Conservation (phyloP, 2,797 vertebrate genomes). For the Delichon dasypus region DNA sequence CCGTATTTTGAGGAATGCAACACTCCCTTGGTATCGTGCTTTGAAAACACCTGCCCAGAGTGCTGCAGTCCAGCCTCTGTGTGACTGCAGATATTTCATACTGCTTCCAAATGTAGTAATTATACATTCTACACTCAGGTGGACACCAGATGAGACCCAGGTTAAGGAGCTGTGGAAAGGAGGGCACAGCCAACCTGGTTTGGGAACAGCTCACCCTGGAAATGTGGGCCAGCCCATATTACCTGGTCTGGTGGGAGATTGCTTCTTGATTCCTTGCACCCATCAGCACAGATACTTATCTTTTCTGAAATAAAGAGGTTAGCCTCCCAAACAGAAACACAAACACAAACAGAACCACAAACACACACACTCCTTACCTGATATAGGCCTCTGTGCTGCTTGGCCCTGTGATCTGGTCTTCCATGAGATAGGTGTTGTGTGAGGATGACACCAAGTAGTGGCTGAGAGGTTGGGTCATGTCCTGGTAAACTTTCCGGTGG, state of each 20-base stretch:
- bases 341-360: neutral
- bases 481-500: slow-evolving; percentile 87
- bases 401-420: slow-evolving; percentile 92
- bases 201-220: neutral
- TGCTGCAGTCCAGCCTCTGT: neutral
- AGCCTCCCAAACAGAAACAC: neutral
- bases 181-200: neutral
- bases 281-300: neutral
- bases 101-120: neutral
- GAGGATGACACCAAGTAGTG: slow-evolving; percentile 96
- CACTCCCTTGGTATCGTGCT: neutral
- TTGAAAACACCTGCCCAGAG: neutral
- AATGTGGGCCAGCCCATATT: neutral
- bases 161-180: neutral
- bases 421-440: slow-evolving; percentile 96
- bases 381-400: slow-evolving; percentile 98
- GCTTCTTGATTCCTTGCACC: neutral
- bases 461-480: slow-evolving; percentile 92
- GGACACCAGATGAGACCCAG: neutral
- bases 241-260: neutral
- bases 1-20: neutral
- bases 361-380: slow-evolving; percentile 71
- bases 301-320: neutral
- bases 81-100: neutral
- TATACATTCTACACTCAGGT: neutral